Evolutionary conservation across 2,113 vertebrate genomes (phyloP).

Genomic region (Hippoglossus stenolepis): DNA sequence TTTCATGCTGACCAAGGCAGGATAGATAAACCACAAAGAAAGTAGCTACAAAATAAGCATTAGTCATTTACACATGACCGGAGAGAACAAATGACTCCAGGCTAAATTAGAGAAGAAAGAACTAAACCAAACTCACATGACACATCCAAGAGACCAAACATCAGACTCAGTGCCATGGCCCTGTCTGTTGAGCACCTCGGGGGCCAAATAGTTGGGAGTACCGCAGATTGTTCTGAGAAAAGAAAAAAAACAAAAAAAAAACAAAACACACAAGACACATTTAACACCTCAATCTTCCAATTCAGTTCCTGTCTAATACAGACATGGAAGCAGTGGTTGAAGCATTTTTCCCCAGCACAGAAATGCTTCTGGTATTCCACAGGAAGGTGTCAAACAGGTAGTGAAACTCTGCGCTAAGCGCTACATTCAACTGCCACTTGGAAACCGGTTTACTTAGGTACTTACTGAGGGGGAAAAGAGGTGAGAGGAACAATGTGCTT

Average conservation of each 20-base stretch:
- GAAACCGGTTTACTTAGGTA: slow-evolving; percentile 69
- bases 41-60: too few species aligned
- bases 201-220: slow-evolving; percentile 98
- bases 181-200: slow-evolving; percentile 96
- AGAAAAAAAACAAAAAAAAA: background rate
- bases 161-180: slow-evolving; percentile 96
- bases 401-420: slow-evolving; percentile 51
- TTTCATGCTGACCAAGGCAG: background rate
- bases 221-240: slow-evolving; percentile 94
- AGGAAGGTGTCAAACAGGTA: slow-evolving; percentile 61
- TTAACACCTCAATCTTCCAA: background rate
- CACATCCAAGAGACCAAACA: slow-evolving; percentile 96
- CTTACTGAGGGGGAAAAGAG: slow-evolving; percentile 17
- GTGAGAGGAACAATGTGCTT: slow-evolving; percentile 36
- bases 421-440: slow-evolving; percentile 59
- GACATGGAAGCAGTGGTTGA: background rate
- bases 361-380: slow-evolving; percentile 58
- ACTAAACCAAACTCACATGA: slow-evolving; percentile 88
- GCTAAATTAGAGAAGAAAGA: background rate
- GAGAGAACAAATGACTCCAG: background rate
- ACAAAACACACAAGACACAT: background rate
- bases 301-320: background rate
- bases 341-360: background rate
- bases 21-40: background rate
- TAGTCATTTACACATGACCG: background rate